Conservation (phyloP, 23 tunicate genomes). For the Ciona savignyi region DNA sequence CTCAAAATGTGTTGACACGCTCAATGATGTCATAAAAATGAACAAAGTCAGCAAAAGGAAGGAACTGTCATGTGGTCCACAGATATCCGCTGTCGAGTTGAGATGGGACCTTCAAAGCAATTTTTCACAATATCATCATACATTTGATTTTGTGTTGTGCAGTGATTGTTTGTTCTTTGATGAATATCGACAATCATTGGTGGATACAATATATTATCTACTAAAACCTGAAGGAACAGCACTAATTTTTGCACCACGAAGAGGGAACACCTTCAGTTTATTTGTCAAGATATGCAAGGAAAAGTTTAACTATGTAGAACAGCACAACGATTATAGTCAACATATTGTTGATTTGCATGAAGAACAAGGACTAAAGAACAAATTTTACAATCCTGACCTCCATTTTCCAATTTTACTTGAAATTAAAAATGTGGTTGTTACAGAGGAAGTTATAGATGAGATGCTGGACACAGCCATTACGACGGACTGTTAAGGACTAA, state of each 20-base stretch:
- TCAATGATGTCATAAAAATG: conserved; percentile 12
- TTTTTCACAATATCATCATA: conserved; percentile 4
- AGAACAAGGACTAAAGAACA: conserved; percentile 2
- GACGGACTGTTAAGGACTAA: no score
- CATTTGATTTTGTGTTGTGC: conserved; percentile 23
- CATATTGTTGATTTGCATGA: conserved; percentile 6
- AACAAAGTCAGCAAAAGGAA: conserved; percentile 7
- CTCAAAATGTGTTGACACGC: conserved; percentile 35
- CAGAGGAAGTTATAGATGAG: no score
- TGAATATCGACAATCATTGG: conserved; percentile 20
- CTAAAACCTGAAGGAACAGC: conserved; percentile 49
- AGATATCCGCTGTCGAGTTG: conserved; percentile 9
- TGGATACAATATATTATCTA: conserved; percentile 15
- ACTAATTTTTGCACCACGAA: conserved; percentile 47
- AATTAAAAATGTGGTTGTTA: no score
- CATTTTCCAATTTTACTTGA: conserved; percentile 39
- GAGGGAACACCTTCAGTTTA: conserved; percentile 31
- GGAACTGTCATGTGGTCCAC: no score
- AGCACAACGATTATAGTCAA: conserved; percentile 17
- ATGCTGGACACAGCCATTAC: no score
- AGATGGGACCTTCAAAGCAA: conserved; percentile 23
- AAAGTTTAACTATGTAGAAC: conserved; percentile 11
- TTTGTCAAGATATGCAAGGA: conserved; percentile 19
- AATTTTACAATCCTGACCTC: conserved; percentile 19
- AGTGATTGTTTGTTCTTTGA: conserved; percentile 59